Conservation (phyloP, 2,113 vertebrate genomes). For the Martes martes region DNA sequence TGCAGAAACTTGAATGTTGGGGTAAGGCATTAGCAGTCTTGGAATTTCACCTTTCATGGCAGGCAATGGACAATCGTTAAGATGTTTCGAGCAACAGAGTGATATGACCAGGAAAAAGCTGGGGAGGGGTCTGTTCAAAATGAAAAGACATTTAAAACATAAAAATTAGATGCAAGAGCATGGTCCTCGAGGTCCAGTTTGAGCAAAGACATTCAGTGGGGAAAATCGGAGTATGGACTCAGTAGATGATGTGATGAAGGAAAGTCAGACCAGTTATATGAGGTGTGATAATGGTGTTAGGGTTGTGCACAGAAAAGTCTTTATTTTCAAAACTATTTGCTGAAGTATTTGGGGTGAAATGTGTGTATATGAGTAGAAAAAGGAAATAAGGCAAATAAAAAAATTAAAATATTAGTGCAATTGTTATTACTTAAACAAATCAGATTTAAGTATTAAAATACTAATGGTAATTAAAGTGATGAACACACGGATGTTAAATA, state of each 20-base stretch:
- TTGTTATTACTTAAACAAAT: background rate
- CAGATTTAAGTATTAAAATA: background rate
- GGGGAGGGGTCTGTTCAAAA: background rate
- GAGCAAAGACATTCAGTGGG: background rate
- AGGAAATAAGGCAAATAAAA: background rate
- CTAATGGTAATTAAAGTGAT: background rate
- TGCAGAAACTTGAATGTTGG: background rate
- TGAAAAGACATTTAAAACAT: background rate
- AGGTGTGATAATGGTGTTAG: background rate
- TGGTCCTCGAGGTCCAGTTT: background rate
- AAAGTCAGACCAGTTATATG: background rate
- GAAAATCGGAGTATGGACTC: background rate
- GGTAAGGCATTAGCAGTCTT: background rate
- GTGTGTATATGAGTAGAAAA: background rate
- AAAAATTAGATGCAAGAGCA: background rate
- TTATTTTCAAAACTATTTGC: slow-evolving; percentile 15
- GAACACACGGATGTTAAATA: background rate
- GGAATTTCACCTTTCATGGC: background rate
- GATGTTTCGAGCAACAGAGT: background rate
- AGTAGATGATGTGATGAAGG: background rate
- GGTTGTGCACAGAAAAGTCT: background rate
- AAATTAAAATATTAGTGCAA: background rate
- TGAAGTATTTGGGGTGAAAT: background rate
- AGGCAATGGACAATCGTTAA: background rate
- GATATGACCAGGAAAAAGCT: background rate